Evolutionary conservation across 2,888 invertebrate genomes (phyloP).

Genomic region (Ommatoiulus sabulosus): DNA sequence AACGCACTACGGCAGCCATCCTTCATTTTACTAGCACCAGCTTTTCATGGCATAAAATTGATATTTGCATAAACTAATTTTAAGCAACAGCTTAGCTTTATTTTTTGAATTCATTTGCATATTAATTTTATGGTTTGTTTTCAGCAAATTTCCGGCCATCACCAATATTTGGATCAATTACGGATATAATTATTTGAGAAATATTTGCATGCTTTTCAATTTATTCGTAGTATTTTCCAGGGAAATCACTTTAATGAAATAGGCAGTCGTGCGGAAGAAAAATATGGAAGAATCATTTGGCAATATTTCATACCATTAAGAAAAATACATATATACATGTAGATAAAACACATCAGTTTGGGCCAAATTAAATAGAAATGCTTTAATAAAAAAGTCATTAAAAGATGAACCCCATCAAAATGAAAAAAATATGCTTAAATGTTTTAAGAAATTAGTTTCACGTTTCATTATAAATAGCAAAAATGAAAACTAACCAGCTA

Average conservation of each 20-base stretch:
- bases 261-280: background rate
- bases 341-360: background rate
- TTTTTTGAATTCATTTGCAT: conserved; percentile 17
- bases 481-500: too few species aligned
- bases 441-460: too few species aligned
- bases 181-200: background rate
- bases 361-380: background rate
- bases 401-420: too few species aligned
- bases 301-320: background rate
- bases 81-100: background rate
- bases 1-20: background rate
- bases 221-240: background rate
- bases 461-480: background rate
- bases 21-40: background rate
- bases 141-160: background rate
- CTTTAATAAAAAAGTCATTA: background rate
- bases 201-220: background rate
- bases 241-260: background rate
- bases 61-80: background rate
- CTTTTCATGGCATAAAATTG: conserved; percentile 31
- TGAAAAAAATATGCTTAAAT: too few species aligned
- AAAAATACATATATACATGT: background rate
- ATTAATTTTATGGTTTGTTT: background rate
- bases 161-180: background rate
- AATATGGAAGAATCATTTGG: background rate